Conservation (phyloP, 2,888 invertebrate genomes). For the Melinaea menophilus region DNA sequence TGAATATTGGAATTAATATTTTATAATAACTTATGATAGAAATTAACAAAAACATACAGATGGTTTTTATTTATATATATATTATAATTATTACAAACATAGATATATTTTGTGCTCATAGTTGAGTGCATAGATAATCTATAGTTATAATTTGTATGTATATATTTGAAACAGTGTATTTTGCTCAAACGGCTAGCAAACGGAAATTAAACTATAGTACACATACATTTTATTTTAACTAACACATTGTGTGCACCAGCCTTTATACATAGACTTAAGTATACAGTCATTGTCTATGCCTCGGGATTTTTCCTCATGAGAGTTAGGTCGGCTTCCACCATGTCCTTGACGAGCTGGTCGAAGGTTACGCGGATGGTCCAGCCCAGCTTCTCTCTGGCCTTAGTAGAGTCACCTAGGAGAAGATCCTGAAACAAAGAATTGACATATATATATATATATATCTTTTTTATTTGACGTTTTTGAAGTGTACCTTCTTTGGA, state of each 20-base stretch:
- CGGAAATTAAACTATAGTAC: too few species aligned
- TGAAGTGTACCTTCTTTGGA: neutral
- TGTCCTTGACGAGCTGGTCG: slow-evolving; percentile 91
- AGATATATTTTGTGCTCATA: too few species aligned
- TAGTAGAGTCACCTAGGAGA: slow-evolving; percentile 94
- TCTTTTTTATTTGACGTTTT: neutral
- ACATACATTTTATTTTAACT: neutral
- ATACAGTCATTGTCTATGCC: slow-evolving; percentile 78
- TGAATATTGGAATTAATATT: too few species aligned
- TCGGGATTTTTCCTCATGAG: slow-evolving; percentile 94
- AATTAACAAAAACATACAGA: too few species aligned
- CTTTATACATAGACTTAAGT: neutral
- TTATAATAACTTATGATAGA: too few species aligned
- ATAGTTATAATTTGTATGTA: too few species aligned
- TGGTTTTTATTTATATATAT: too few species aligned
- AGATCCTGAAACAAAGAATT: slow-evolving; percentile 81
- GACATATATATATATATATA: neutral
- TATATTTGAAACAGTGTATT: too few species aligned
- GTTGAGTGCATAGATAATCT: too few species aligned
- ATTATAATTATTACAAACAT: too few species aligned
- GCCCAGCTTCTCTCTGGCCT: slow-evolving; percentile 90
- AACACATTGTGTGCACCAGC: neutral
- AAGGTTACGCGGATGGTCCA: slow-evolving; percentile 93
- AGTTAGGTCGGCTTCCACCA: slow-evolving; percentile 94
- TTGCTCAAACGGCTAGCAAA: too few species aligned